phyloP scores from a whole-genome alignment of 2,113 vertebrate genomes.

The Brachypodius melanocephalos region DNA sequence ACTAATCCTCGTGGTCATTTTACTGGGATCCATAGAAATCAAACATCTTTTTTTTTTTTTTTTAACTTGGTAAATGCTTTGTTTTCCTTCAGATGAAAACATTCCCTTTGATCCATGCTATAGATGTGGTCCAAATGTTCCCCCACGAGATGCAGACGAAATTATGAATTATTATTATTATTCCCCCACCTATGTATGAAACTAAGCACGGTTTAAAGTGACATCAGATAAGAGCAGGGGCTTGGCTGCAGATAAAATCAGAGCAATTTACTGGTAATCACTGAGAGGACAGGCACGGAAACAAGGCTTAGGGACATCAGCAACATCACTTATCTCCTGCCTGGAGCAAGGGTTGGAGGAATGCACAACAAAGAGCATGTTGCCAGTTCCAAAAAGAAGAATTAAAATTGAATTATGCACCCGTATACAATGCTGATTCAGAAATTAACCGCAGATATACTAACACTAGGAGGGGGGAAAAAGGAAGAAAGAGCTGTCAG shows the following conservation, averaged over 20 bases:
- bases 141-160: not conserved
- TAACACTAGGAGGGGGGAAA: not conserved
- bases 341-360: not conserved
- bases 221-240: not conserved
- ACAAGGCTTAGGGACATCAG: not conserved
- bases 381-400: not conserved
- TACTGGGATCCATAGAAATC: not conserved
- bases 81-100: not conserved
- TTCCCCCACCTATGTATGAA: not conserved
- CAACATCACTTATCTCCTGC: not conserved
- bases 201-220: not conserved
- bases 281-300: not conserved
- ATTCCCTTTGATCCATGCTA: not conserved
- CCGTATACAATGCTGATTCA: not conserved
- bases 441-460: not conserved
- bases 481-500: not conserved
- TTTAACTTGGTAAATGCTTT: not conserved
- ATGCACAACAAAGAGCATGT: not conserved
- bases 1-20: not conserved
- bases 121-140: not conserved
- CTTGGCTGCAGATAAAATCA: constrained; percentile 14
- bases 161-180: no score
- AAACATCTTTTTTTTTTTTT: not conserved
- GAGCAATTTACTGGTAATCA: constrained; percentile 21
- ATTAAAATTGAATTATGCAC: fast-evolving